phyloP scores from a whole-genome alignment of 2,113 vertebrate genomes.

The Elaphurus davidianus region DNA sequence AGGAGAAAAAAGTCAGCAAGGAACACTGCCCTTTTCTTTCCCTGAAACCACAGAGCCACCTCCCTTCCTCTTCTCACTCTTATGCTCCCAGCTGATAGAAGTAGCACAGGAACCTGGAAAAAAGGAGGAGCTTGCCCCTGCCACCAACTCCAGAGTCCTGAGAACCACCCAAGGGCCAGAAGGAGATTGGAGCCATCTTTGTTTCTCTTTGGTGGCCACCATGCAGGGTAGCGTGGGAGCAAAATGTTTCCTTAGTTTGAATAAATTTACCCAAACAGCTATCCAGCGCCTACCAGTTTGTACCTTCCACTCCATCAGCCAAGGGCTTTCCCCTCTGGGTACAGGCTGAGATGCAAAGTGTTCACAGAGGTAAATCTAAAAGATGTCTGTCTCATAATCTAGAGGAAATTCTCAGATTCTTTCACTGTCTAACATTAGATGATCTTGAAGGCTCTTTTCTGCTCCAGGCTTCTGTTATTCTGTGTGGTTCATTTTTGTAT shows the following conservation, averaged over 20 bases:
- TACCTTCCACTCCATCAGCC: background rate
- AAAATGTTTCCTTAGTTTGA: constrained; percentile 40
- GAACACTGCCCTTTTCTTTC: background rate
- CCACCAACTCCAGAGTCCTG: background rate
- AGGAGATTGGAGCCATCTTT: background rate
- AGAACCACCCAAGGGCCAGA: background rate
- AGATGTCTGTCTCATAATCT: background rate
- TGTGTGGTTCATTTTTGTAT: background rate
- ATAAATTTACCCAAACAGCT: constrained; percentile 32
- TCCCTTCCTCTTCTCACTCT: background rate
- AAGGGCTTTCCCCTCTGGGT: background rate
- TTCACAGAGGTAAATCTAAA: background rate
- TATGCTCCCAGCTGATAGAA: background rate
- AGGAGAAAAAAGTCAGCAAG: background rate
- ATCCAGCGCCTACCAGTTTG: background rate
- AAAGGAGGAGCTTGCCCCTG: background rate
- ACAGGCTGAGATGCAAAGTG: background rate
- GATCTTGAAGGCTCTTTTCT: background rate
- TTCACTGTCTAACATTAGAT: background rate
- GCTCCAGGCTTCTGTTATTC: background rate
- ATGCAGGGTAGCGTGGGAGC: background rate
- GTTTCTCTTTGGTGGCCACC: background rate
- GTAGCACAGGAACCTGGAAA: background rate
- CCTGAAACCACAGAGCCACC: background rate
- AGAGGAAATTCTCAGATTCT: background rate